A percentile compares a stretch with the other conserved stretches of the same genome.
phyloP scores from a whole-genome alignment of 2,797 vertebrate species.

The Pangasius larnaudii region DNA sequence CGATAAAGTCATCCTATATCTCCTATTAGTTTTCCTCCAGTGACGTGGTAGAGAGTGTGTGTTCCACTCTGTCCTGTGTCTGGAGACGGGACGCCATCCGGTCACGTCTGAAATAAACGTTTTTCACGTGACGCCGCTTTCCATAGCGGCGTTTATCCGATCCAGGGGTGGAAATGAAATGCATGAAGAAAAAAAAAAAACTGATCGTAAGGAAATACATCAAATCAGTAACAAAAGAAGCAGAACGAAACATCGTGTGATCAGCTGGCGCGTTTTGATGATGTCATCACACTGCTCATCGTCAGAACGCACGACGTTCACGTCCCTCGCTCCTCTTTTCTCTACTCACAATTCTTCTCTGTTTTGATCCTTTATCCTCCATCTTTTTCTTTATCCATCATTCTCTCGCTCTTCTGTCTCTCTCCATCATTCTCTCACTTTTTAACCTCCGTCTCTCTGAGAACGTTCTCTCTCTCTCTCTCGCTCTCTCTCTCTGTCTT shows the following conservation, averaged over 20 bases:
- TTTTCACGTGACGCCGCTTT: background rate
- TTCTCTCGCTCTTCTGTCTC: background rate
- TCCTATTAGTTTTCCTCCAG: background rate
- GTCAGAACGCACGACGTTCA: background rate
- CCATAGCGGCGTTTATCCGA: too few species aligned
- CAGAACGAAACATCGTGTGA: background rate
- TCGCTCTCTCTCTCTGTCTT: background rate
- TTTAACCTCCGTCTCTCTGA: background rate
- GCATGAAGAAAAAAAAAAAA: too few species aligned
- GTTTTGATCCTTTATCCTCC: background rate
- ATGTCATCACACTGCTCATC: background rate
- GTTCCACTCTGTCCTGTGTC: background rate
- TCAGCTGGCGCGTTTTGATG: constrained; percentile 1
- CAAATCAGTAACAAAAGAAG: background rate
- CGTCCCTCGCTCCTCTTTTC: background rate
- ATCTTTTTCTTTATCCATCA: background rate
- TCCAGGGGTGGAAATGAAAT: background rate
- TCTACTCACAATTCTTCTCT: background rate
- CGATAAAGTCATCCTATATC: background rate
- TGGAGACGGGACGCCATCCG: background rate
- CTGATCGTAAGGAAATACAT: background rate
- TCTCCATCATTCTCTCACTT: background rate
- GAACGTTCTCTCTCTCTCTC: background rate
- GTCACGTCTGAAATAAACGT: background rate
- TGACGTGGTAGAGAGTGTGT: background rate